phyloP scores from a whole-genome alignment of 2,113 vertebrate genomes.

The Tricholaema leucomelas region DNA sequence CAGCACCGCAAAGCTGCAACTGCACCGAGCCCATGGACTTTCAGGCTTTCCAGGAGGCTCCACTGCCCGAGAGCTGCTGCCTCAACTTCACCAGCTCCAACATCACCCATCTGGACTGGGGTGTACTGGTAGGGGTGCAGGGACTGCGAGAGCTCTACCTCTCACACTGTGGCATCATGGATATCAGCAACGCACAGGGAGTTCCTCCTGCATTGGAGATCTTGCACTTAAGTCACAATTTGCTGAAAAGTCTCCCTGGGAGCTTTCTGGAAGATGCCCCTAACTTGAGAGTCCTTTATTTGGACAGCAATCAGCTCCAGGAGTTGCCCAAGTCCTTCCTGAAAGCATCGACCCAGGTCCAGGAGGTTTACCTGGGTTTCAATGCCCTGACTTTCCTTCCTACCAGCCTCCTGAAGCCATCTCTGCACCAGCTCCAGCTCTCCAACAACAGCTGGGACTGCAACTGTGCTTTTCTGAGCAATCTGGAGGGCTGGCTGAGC shows the following conservation, averaged over 20 bases:
- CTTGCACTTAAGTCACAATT: constrained; percentile 81
- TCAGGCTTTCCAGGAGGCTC: constrained; percentile 60
- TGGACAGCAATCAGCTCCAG: constrained; percentile 79
- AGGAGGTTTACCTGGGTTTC: constrained; percentile 75
- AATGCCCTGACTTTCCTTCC: constrained; percentile 79
- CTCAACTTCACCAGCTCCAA: constrained; percentile 84
- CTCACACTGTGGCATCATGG: constrained; percentile 78
- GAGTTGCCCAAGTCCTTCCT: constrained; percentile 80
- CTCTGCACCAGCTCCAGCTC: constrained; percentile 76
- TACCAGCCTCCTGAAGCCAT: constrained; percentile 62
- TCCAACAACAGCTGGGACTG: constrained; percentile 85
- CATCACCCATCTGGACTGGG: constrained; percentile 77
- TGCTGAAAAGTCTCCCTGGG: constrained; percentile 72
- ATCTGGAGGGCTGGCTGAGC: constrained; percentile 44
- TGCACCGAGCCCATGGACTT: constrained; percentile 74
- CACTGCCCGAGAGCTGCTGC: constrained; percentile 75
- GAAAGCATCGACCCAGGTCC: constrained; percentile 70
- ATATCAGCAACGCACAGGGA: constrained; percentile 18
- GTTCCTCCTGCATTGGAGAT: constrained; percentile 60
- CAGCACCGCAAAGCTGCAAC: constrained; percentile 55
- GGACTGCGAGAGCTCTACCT: constrained; percentile 80
- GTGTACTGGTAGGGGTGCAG: constrained; percentile 61
- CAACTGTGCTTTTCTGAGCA: constrained; percentile 77
- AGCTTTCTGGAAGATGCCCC: constrained; percentile 78
- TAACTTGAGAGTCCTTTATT: constrained; percentile 76